Base-by-base conservation (phyloP, 2,113 vertebrate genomes). In the Entomyzon cyanotis region DNA sequence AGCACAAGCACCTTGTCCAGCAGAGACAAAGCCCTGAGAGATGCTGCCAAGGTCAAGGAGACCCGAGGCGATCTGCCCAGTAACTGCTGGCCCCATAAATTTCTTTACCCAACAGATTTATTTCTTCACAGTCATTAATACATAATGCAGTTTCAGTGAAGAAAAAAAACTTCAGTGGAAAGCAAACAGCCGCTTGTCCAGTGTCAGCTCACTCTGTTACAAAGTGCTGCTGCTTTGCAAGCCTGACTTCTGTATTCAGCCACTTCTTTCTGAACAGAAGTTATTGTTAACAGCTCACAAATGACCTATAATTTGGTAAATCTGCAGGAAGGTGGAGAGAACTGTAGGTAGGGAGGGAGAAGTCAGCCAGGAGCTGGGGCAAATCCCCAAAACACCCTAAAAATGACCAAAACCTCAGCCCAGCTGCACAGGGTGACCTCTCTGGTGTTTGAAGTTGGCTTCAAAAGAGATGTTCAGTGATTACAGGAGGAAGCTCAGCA, bases 1-100 rank as follows among this genome's bases (percentile, higher is more conserved):
- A 81, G 22, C 12, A 19, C n/a, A 30, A 82, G 68, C 49, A 89
- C 81, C 50, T 91, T 59, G 79, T 69, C 71, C 42, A 56, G 62
- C 1, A 24, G 44, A 87, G 89, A 88, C 7, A 18, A 94, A 96
- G 69, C 33, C 89, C 46, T 24, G 28, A 19, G 37, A 85, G 80
- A 88, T 33, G 23, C 35, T 70, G 60, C 76, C 87, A 90, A 92
- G 82, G 95, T 86, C 71, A 87, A 77, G 84, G 62, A 87, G 89
- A 77, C 85, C 91, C 55, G 33, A 59, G 47, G 88, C 6, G 1
- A 88, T 35, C 67, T 76, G 46, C 80, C 20, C 77, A 77, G 46
- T 53, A 87, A 94, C 30, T 42, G 52, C 12, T 70, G 14, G 19
- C 41, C 82, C 21, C 50, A 42, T 24, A 62, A 47, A 90, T 83